phyloP scores from a whole-genome alignment of 1,140 invertebrate genomes.

The Drosophila pachea region DNA sequence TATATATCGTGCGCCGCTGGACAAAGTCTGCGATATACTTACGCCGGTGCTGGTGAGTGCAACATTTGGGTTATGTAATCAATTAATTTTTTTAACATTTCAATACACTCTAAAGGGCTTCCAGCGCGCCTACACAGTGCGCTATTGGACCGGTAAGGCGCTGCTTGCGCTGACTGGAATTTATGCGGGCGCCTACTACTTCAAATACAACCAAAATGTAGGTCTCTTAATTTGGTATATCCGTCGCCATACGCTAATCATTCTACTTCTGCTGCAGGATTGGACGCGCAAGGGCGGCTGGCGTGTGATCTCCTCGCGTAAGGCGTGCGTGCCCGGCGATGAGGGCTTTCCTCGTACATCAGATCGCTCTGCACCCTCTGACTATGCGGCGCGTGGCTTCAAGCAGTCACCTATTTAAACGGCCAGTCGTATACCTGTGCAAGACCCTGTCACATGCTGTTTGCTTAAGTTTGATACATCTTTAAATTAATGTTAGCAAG shows the following conservation, averaged over 20 bases:
- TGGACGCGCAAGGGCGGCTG: conserved; percentile 87
- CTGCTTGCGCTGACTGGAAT: conserved; percentile 79
- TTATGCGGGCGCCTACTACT: conserved; percentile 84
- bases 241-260: background rate
- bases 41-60: conserved; percentile 82
- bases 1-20: conserved; percentile 85
- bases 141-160: conserved; percentile 84
- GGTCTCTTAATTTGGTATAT: conserved; percentile 66
- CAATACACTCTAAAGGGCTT: conserved; percentile 80
- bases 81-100: conserved; percentile 14
- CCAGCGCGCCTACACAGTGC: conserved; percentile 79
- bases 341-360: conserved; percentile 82
- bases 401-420: conserved; percentile 79
- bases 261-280: conserved; percentile 78
- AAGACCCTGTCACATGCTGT: background rate
- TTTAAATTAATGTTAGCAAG: conserved; percentile 48
- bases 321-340: conserved; percentile 83
- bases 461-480: conserved; percentile 51
- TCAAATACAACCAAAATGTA: conserved; percentile 89
- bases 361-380: conserved; percentile 80
- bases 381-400: conserved; percentile 86
- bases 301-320: conserved; percentile 81
- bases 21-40: conserved; percentile 82
- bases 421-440: background rate
- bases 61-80: conserved; percentile 60